Conservation (phyloP, 2,888 invertebrate species). For the Drosophila diplacantha region DNA sequence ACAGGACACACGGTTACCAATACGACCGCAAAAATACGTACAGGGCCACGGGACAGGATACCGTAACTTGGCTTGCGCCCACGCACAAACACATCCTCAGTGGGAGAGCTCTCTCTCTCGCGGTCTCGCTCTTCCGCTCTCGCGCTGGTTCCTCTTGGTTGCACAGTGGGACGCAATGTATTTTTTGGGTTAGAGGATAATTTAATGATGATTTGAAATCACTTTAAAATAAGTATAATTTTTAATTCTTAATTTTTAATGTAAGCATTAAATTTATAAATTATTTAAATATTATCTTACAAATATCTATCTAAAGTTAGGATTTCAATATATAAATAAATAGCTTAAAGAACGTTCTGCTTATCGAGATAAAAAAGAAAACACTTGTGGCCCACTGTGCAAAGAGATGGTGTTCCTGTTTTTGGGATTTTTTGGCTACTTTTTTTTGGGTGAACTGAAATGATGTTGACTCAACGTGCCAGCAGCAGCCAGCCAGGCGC, state of each 20-base stretch:
- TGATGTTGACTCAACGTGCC: constrained; percentile 43
- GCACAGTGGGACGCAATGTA: constrained; percentile 12
- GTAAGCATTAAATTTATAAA: not conserved
- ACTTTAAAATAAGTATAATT: not conserved
- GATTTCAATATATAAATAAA: not conserved
- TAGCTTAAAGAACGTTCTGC: not conserved
- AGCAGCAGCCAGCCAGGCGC: constrained; percentile 42
- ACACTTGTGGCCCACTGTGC: constrained; percentile 5
- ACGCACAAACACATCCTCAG: constrained; percentile 42
- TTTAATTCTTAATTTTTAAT: too few species aligned
- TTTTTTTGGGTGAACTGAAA: constrained; percentile 41
- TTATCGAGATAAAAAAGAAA: not conserved
- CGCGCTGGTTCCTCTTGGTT: constrained; percentile 10
- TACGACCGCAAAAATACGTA: constrained; percentile 14
- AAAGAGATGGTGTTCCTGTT: constrained; percentile 16
- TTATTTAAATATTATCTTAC: not conserved
- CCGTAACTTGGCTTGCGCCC: constrained; percentile 53
- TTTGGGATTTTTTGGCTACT: constrained; percentile 19
- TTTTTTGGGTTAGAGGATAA: not conserved
- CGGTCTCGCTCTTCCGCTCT: constrained; percentile 5
- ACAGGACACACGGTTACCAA: constrained; percentile 46
- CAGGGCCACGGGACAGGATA: constrained; percentile 21
- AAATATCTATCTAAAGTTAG: not conserved
- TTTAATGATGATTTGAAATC: not conserved
- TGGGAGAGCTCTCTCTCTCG: constrained; percentile 22